Evolutionary conservation across 2,888 invertebrate species (phyloP).

Genomic region (Cantharis rustica): DNA sequence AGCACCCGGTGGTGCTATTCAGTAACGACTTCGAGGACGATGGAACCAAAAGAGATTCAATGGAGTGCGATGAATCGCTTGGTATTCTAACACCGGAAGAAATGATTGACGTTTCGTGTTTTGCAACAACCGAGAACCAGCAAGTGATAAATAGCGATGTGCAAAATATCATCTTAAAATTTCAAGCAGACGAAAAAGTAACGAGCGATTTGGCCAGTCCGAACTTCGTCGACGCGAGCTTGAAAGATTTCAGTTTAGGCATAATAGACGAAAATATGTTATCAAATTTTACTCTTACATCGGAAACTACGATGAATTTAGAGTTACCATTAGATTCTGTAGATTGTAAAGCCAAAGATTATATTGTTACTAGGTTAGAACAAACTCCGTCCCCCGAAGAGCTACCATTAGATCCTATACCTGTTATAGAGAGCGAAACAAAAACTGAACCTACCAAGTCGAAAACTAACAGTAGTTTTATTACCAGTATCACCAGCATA

Average conservation of each 20-base stretch:
- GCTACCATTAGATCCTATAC: conserved; percentile 77
- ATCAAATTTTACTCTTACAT: conserved; percentile 58
- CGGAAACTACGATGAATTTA: conserved; percentile 63
- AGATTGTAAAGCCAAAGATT: conserved; percentile 54
- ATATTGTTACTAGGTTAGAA: conserved; percentile 62
- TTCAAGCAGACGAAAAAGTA: conserved; percentile 4
- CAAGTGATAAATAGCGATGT: conserved; percentile 19
- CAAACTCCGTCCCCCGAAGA: conserved; percentile 87
- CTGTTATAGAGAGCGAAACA: conserved; percentile 62
- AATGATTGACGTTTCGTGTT: conserved; percentile 71
- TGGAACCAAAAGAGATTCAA: conserved; percentile 72
- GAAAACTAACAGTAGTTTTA: conserved; percentile 74
- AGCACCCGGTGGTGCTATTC: conserved; percentile 3
- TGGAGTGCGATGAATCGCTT: conserved; percentile 80
- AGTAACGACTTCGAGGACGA: conserved; percentile 39
- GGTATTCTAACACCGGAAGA: conserved; percentile 89
- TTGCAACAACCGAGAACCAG: conserved; percentile 60
- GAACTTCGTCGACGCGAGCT: conserved; percentile 44
- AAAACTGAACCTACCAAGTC: conserved; percentile 56
- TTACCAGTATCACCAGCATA: conserved; percentile 88
- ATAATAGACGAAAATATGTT: conserved; percentile 66
- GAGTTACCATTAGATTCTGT: conserved; percentile 60
- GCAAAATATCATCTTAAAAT: conserved; percentile 21
- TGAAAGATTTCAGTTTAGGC: conserved; percentile 51
- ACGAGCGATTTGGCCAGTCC: conserved; percentile 38